Percentiles rank a stretch among this genome's conserved stretches.
These are phyloP conservation scores for Linurgus olivaceus DNA, from an alignment of 2,797 vertebrate species.

Conservation along the genomic window DNA sequence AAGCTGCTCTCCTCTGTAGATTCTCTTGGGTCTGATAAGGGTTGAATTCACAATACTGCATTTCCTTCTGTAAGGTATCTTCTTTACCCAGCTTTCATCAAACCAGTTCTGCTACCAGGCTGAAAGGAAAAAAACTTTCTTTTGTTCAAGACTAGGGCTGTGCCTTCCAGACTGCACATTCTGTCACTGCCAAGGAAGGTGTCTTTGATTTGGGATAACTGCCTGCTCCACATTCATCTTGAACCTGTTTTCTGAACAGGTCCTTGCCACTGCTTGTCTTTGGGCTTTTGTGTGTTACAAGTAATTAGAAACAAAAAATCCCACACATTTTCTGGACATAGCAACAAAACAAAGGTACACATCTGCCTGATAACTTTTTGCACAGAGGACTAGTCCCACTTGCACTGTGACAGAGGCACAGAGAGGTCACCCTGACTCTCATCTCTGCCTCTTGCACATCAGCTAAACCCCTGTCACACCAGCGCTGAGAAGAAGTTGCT, in stretches of 20 bases:
- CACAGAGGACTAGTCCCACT: neutral
- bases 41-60: neutral
- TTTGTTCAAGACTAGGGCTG: neutral
- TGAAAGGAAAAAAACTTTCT: neutral
- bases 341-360: neutral
- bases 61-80: neutral
- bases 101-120: neutral
- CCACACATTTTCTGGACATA: neutral
- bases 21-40: neutral
- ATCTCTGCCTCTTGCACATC: neutral
- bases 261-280: neutral
- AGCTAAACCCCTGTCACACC: neutral
- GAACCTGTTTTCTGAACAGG: neutral
- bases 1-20: neutral
- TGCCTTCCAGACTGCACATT: neutral
- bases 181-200: neutral
- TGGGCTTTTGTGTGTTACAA: neutral
- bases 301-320: neutral
- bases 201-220: neutral
- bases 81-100: neutral
- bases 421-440: neutral
- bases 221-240: neutral
- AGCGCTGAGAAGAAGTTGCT: neutral
- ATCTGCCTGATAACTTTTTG: neutral
- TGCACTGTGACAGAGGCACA: neutral